phyloP scores from a whole-genome alignment of 2,797 vertebrate species.

The Gobio occitaniae region DNA sequence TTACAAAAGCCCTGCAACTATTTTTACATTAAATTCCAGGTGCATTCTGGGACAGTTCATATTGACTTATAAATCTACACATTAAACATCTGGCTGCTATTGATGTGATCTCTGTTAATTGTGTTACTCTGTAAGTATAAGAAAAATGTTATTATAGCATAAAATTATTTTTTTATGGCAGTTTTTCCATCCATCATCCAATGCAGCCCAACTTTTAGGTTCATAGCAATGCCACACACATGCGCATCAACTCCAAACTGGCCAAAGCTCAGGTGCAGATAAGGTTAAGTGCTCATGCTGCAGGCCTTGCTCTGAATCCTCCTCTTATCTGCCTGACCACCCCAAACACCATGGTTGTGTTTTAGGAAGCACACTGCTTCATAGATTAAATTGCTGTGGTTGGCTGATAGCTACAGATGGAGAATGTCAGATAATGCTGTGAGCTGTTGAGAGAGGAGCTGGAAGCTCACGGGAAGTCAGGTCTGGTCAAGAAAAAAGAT shows the following conservation, averaged over 20 bases:
- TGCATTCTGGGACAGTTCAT: not conserved
- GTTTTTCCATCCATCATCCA: not conserved
- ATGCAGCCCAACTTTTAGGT: not conserved
- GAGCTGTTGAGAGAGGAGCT: not conserved
- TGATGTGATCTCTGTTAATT: not conserved
- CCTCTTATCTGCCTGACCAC: slow-evolving; percentile 10
- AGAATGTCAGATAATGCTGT: slow-evolving; percentile 42
- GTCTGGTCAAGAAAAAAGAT: not conserved
- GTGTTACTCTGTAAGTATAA: not conserved
- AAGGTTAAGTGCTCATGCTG: slow-evolving; percentile 23
- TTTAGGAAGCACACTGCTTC: slow-evolving; percentile 24
- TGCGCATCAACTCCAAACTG: not conserved
- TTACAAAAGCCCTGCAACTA: slow-evolving; percentile 21
- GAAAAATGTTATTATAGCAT: not conserved
- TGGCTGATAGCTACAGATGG: slow-evolving; percentile 22
- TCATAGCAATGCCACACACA: not conserved
- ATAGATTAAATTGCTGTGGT: slow-evolving; percentile 33
- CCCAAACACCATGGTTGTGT: slow-evolving; percentile 1
- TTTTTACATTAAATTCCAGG: slow-evolving; percentile 3
- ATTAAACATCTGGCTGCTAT: not conserved
- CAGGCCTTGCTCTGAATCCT: slow-evolving; percentile 12
- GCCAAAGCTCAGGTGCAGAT: slow-evolving; percentile 5
- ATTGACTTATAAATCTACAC: not conserved
- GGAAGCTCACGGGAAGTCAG: not conserved
- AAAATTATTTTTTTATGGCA: not conserved